phyloP scores from a whole-genome alignment of 2,113 vertebrate genomes.

The Oncorhynchus clarkii region DNA sequence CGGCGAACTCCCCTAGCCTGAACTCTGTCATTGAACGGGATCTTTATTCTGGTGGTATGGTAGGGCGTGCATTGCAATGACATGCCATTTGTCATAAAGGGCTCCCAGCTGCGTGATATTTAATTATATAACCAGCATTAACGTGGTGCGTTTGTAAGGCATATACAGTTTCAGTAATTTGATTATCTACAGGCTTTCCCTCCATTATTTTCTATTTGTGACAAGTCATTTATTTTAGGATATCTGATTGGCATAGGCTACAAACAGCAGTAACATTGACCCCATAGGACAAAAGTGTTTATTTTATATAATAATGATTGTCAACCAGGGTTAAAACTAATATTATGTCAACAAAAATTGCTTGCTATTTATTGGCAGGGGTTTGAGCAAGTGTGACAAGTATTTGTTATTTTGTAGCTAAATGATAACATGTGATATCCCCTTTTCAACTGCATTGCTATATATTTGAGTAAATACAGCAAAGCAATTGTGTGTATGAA shows the following conservation, averaged over 20 bases:
- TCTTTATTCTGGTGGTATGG: conserved; percentile 3
- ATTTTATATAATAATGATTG: background rate
- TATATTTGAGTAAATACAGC: background rate
- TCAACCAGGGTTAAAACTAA: background rate
- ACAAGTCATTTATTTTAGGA: background rate
- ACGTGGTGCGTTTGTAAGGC: background rate
- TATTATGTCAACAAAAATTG: background rate
- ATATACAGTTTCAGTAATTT: background rate
- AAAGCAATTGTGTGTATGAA: background rate
- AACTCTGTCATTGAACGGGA: background rate
- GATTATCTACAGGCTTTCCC: background rate
- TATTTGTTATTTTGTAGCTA: background rate
- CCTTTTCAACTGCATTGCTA: background rate
- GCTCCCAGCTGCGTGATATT: background rate
- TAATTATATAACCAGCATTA: background rate
- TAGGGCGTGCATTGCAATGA: conserved; percentile 12
- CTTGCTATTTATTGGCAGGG: background rate
- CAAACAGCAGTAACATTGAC: too few relatives aligned
- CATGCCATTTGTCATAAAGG: conserved; percentile 13
- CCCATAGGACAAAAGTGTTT: too few relatives aligned
- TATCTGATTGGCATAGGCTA: background rate
- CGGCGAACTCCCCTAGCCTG: conserved; percentile 13
- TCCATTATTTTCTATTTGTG: too few relatives aligned
- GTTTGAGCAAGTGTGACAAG: background rate
- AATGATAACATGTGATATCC: background rate